Base-by-base conservation (phyloP, 2,113 vertebrate species). In the Polypterus senegalus region DNA sequence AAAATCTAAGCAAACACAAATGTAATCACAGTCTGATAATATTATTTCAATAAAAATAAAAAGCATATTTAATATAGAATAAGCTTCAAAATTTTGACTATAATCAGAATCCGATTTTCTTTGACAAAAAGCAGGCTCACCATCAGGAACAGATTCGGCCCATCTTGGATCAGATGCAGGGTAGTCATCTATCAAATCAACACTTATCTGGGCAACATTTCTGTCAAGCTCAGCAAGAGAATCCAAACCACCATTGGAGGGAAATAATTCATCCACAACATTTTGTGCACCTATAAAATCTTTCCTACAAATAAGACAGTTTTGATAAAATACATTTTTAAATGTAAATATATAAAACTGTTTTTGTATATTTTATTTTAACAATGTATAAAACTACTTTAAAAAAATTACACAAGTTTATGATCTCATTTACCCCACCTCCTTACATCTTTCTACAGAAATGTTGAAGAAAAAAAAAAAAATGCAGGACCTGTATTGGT, bases 121-220 rank as follows among this genome's bases (percentile, higher is more conserved):
- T 10, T 57, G 49, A 2, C 3, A 44, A 48, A 49, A 58, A 3
- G 1, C 4, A 2, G 48, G 5, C 79, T 81, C 71, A 97, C 94
- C 94, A 10, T 94, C 92, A 1, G 92, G 93, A 45, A 97, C 89
- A 10, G 96, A 97, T 70, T 98, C 93, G 0, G 94, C 94, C 96
- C 96, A 99, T 58, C 94, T 87, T 1, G 96, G 96, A 67, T 99
- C 96, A 5, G 92, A 94, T 2, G 94, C 92, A 6, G 96, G 94
- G 63, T 93, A 99, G 64, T 98, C 96, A n/a, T 99, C 93, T 64
- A 97, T 78, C 67, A 99, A 77, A 61, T 96, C 92, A 60, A 91
- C 69, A 49, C 94, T 88, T 68, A 97, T 93, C n/a, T 86, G 90
- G 44, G 80, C 86, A 63, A 97, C 86, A 44, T 89, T 74, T 44